A percentile compares a stretch with the other conserved stretches of the same genome.
phyloP scores from a whole-genome alignment of 2,113 vertebrate genomes.

The Coryphaenoides rupestris region DNA sequence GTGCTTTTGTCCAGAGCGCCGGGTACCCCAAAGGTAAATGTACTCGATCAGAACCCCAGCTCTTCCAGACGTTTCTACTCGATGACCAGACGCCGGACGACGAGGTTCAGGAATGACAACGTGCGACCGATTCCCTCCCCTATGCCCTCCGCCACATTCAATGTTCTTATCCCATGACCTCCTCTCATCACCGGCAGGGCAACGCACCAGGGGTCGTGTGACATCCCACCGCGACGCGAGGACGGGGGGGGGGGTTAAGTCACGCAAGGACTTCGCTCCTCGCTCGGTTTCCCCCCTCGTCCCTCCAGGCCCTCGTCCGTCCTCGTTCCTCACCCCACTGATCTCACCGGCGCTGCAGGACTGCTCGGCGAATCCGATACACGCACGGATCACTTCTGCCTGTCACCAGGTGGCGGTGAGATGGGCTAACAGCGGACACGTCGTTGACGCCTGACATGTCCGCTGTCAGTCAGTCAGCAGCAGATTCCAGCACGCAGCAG shows the following conservation, averaged over 20 bases:
- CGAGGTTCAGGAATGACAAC: too few species aligned
- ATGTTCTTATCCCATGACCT: not conserved
- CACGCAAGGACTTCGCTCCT: not conserved
- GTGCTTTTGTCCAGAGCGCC: too few species aligned
- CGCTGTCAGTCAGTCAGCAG: too few species aligned
- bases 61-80: too few species aligned
- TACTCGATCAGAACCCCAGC: too few species aligned
- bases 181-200: not conserved
- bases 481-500: too few species aligned
- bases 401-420: not conserved
- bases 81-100: too few species aligned
- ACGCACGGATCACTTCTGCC: conserved; percentile 10
- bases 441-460: not conserved
- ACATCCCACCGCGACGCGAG: conserved; percentile 27
- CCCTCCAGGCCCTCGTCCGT: too few species aligned
- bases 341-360: conserved; percentile 47
- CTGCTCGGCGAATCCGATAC: conserved; percentile 54
- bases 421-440: too few species aligned
- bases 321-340: conserved; percentile 14
- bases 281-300: conserved; percentile 13
- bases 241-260: conserved; percentile 31
- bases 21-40: too few species aligned
- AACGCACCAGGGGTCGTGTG: conserved; percentile 12
- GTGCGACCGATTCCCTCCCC: not conserved
- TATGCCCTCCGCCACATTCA: conserved; percentile 4